Conservation (phyloP, 2,888 invertebrate genomes). For the Ditula angustiorana region DNA sequence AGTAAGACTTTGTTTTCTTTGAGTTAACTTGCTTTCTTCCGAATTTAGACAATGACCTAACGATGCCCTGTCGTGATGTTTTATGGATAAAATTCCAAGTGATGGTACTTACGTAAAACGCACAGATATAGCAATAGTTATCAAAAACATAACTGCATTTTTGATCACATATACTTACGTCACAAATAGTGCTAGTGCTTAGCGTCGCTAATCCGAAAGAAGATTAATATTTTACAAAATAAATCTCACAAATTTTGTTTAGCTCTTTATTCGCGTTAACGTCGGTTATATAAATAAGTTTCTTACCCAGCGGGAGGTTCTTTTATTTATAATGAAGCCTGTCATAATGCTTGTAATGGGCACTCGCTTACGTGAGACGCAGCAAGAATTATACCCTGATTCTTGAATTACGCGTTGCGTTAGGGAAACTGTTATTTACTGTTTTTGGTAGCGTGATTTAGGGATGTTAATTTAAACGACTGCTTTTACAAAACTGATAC, state of each 20-base stretch:
- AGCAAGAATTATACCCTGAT: conserved; percentile 3
- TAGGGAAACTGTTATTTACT: conserved; percentile 14
- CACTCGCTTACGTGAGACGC: conserved; percentile 19
- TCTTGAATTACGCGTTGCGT: conserved; percentile 10
- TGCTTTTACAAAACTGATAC: background rate
- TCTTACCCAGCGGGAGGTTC: conserved; percentile 35
- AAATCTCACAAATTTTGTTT: conserved; percentile 29
- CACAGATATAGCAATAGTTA: background rate
- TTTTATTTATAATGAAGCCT: conserved; percentile 37
- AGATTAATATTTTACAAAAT: conserved; percentile 33
- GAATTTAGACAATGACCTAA: background rate
- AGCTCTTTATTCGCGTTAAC: conserved; percentile 31
- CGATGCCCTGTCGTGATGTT: no score
- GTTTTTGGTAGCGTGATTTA: conserved; percentile 2
- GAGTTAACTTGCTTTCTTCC: conserved; percentile 12
- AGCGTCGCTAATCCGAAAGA: conserved; percentile 7
- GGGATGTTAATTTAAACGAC: conserved; percentile 1
- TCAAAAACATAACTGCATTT: conserved; percentile 15
- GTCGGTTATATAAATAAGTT: conserved; percentile 33
- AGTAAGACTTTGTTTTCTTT: conserved; percentile 20
- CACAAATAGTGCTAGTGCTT: no score
- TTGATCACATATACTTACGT: no score
- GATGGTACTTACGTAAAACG: background rate
- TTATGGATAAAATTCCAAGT: no score
- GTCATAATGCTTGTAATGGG: conserved; percentile 32